A percentile compares a stretch with the other conserved stretches of the same genome.
Evolutionary conservation across 2,888 invertebrate genomes (phyloP).

Genomic region (Agrenia bidenticulata): DNA sequence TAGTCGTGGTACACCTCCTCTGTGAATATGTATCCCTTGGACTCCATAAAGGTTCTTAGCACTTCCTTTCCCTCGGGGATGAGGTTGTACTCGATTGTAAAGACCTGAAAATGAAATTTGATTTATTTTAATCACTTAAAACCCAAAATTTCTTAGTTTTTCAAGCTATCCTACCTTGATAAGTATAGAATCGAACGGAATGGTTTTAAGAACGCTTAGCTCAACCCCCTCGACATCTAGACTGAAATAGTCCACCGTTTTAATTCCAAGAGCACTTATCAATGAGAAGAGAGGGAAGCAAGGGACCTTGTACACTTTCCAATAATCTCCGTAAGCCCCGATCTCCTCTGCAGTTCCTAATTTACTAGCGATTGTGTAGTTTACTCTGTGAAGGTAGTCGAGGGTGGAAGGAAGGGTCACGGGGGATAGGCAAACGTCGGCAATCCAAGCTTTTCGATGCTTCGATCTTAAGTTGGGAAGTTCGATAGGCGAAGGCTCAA

Average conservation of each 20-base stretch:
- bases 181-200: slow-evolving; percentile 56
- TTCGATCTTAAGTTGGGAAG: neutral
- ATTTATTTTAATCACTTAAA: no score
- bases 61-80: slow-evolving; percentile 48
- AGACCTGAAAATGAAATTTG: slow-evolving; percentile 37
- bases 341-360: no score
- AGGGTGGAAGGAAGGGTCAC: no score
- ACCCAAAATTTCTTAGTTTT: no score
- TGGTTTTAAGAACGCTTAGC: slow-evolving; percentile 55
- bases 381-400: slow-evolving; percentile 47
- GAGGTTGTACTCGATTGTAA: slow-evolving; percentile 54
- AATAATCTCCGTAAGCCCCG: no score
- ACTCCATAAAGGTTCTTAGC: slow-evolving; percentile 48
- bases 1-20: slow-evolving; percentile 54
- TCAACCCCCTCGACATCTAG: slow-evolving; percentile 58
- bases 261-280: slow-evolving; percentile 55
- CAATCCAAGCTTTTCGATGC: slow-evolving; percentile 22
- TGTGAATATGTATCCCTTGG: slow-evolving; percentile 49
- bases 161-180: slow-evolving; percentile 54
- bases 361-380: slow-evolving; percentile 19
- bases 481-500: slow-evolving; percentile 11
- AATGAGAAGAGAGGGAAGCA: slow-evolving; percentile 57
- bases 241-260: slow-evolving; percentile 56
- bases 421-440: slow-evolving; percentile 18
- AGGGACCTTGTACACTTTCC: slow-evolving; percentile 51